Base-by-base conservation (phyloP, 1,140 invertebrate species). In the Phthorimaea operculella region DNA sequence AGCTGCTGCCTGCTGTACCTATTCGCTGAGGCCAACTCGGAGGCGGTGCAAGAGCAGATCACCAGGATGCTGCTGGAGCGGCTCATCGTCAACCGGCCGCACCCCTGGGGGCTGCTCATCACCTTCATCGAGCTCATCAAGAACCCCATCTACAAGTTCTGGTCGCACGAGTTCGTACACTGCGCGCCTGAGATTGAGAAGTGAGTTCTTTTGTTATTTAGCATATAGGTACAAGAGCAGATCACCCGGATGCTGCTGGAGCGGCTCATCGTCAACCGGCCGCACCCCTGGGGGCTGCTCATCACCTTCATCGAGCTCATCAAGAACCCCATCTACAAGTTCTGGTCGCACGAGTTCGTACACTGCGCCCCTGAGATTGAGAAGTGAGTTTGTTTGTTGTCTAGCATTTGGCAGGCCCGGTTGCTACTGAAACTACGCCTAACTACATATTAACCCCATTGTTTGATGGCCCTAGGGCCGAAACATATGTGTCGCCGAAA, bases 121-220 rank as follows among this genome's bases (percentile, higher is more conserved):
- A 99, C 98, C 0, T 99, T 99, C 82, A 99, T 99, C 68, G 98
- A 99, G 86, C 89, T 99, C 14, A 99, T 99, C 68, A 99, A 99
- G 76, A 99, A 99, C 87, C 96, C 95, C 10, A 92, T 91, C n/a
- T 99, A 98, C 87, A 98, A 98, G 83, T 99, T 99, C 85, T 99
- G 98, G 98, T 91, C 92, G 52, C 97, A 99, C 76, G 97, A 99
- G 64, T 99, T 99, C 88, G 98, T 99, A 0, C 95, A 97, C 76
- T 99, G 98, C 87, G 97, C 98, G 21, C 97, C 97, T 8, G 98
- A 99, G 87, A 98, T 99, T 76, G 96, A 98, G 87, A 99, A 98
- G 94, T 96, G 86, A 72, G 76, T 72, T 28, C 6, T 4, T 28
- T 28, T n/a, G n/a, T n/a, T n/a, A n/a, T n/a, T n/a, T n/a, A n/a